Conservation (phyloP, 2,113 vertebrate species). For the Rutilus rutilus region DNA sequence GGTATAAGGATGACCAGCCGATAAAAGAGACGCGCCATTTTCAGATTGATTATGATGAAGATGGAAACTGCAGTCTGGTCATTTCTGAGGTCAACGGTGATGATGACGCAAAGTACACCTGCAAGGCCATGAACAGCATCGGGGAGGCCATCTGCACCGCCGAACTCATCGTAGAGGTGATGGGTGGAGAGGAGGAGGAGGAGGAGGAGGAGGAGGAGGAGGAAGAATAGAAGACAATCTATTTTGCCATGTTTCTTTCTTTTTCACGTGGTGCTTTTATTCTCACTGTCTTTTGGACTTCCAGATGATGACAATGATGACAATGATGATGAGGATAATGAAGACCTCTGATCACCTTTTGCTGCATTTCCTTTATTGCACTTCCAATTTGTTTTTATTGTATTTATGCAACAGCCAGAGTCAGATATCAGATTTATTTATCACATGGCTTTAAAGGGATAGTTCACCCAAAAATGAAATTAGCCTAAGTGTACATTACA, state of each 20-base stretch:
- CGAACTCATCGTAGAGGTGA: constrained; percentile 95
- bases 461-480: too few species aligned
- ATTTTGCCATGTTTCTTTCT: constrained; percentile 34
- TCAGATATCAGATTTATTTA: constrained; percentile 50
- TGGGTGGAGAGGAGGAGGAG: constrained; percentile 87
- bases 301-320: constrained; percentile 43
- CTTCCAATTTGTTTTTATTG: constrained; percentile 41
- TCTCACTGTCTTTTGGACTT: constrained; percentile 47
- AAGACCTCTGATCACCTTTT: constrained; percentile 42
- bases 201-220: constrained; percentile 77
- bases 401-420: constrained; percentile 33
- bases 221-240: constrained; percentile 48
- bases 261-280: constrained; percentile 44
- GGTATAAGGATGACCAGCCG: constrained; percentile 97
- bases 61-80: constrained; percentile 95
- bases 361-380: constrained; percentile 44
- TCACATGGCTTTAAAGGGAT: constrained; percentile 35
- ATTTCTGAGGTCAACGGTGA: constrained; percentile 95
- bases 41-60: constrained; percentile 98
- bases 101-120: constrained; percentile 96
- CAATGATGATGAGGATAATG: constrained; percentile 17
- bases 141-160: constrained; percentile 95
- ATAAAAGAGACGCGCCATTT: constrained; percentile 98
- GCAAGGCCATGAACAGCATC: constrained; percentile 95
- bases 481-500: too few species aligned